Percentiles rank a stretch among this genome's conserved stretches.
These are phyloP conservation scores for Drosophila erecta DNA, from an alignment of 1,140 invertebrate genomes.

Conservation along the genomic window DNA sequence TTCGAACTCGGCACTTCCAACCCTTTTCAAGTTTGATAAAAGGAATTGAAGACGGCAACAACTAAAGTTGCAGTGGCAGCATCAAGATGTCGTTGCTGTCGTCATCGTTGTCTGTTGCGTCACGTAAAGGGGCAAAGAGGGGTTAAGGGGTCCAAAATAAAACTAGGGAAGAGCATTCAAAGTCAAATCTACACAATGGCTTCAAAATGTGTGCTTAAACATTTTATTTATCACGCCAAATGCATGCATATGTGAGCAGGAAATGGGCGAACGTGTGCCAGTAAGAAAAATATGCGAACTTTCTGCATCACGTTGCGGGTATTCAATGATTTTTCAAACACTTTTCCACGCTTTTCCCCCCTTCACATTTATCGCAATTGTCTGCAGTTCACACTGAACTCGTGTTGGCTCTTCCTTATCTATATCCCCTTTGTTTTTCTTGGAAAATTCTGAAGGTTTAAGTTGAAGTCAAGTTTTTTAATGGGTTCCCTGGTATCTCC, in stretches of 20 bases:
- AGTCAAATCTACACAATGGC: constrained; percentile 78
- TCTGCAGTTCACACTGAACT: constrained; percentile 54
- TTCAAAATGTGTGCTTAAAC: constrained; percentile 80
- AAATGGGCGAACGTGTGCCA: constrained; percentile 42
- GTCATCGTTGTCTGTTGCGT: constrained; percentile 41
- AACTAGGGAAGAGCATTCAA: constrained; percentile 45
- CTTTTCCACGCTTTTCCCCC: constrained; percentile 18
- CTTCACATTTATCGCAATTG: constrained; percentile 72
- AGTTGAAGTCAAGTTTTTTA: constrained; percentile 11
- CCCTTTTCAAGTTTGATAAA: constrained; percentile 46
- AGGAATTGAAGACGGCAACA: constrained; percentile 45
- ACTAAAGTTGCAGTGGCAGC: constrained; percentile 30
- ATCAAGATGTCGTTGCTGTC: constrained; percentile 46
- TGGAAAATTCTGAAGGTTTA: constrained; percentile 14
- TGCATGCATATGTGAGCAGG: constrained; percentile 54
- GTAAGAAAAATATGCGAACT: constrained; percentile 66
- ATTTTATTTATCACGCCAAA: constrained; percentile 82
- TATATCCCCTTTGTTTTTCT: constrained; percentile 36
- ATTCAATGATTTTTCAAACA: constrained; percentile 72
- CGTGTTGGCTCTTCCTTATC: constrained; percentile 31
- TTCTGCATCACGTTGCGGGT: constrained; percentile 69
- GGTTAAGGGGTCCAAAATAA: neutral
- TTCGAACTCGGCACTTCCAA: neutral
- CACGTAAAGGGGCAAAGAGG: constrained; percentile 42
- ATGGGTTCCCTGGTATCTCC: constrained; percentile 22